Conservation (phyloP, 92 coral and sea anemone genomes). For the Metridium senile region DNA sequence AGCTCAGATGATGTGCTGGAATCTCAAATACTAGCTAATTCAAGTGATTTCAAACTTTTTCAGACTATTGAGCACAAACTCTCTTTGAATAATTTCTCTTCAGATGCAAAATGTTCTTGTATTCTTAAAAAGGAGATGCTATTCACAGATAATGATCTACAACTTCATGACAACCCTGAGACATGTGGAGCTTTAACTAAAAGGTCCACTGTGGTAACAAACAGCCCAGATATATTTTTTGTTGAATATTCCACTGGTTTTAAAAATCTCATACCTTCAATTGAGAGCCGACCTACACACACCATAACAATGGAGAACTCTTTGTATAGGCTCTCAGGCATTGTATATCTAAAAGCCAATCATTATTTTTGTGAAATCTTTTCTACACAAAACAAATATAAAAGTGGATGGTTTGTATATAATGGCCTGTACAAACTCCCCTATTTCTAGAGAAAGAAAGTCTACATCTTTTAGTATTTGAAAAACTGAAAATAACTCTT, state of each 20-base stretch:
- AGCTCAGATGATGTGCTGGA: neutral
- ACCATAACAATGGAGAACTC: slow-evolving; percentile 9
- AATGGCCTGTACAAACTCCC: slow-evolving; percentile 26
- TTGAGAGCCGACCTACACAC: neutral
- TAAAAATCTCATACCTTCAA: neutral
- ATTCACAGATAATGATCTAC: neutral
- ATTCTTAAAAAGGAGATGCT: neutral
- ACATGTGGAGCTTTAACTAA: slow-evolving; percentile 16
- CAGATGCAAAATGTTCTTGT: slow-evolving; percentile 25
- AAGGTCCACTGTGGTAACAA: neutral
- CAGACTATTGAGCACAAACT: slow-evolving; percentile 30
- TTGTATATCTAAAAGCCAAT: slow-evolving; percentile 38
- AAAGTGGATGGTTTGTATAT: slow-evolving; percentile 37
- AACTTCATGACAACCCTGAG: neutral
- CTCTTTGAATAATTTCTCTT: slow-evolving; percentile 2
- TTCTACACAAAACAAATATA: slow-evolving; percentile 3
- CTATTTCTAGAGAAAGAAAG: slow-evolving; percentile 28
- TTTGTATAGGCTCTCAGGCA: slow-evolving; percentile 37
- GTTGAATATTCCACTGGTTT: neutral
- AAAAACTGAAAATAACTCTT: slow-evolving; percentile 7
- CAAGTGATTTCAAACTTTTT: slow-evolving; percentile 26
- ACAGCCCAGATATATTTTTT: slow-evolving; percentile 20
- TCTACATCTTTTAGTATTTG: slow-evolving; percentile 35
- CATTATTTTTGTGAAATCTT: slow-evolving; percentile 47
- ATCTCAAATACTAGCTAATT: slow-evolving; percentile 17